Percentiles rank a stretch among this genome's conserved stretches.
Conservation (phyloP, 2,797 vertebrate genomes). For the Poecile montanus region DNA sequence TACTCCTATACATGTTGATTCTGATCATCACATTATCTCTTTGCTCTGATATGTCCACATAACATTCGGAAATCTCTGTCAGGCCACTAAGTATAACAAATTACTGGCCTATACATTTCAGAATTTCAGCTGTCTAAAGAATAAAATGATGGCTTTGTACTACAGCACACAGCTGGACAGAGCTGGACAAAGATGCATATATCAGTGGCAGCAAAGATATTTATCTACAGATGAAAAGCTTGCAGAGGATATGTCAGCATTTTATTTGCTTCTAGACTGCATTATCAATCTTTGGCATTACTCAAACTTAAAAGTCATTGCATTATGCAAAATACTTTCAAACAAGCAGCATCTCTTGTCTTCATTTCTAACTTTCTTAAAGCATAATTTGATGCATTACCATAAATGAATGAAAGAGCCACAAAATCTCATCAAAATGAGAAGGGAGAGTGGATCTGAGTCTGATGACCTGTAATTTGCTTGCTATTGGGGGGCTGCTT, state of each 20-base stretch:
- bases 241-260: neutral
- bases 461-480: neutral
- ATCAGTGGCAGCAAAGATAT: neutral
- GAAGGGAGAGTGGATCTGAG: neutral
- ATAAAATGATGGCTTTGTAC: neutral
- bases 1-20: neutral
- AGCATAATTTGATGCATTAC: constrained; percentile 11
- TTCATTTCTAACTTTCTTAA: constrained; percentile 32
- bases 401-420: constrained; percentile 22
- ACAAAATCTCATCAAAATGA: constrained; percentile 10
- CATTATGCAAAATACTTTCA: constrained; percentile 28
- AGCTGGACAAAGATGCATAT: neutral
- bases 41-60: neutral
- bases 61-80: neutral
- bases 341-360: constrained; percentile 12
- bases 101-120: neutral
- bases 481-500: neutral
- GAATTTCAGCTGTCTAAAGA: neutral
- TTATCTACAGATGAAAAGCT: constrained; percentile 6
- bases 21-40: neutral
- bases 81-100: neutral
- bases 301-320: constrained; percentile 19
- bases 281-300: constrained; percentile 13
- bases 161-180: neutral
- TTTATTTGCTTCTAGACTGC: constrained; percentile 9